A percentile compares a stretch with the other conserved stretches of the same genome.
These are phyloP conservation scores for Argyrosomus japonicus DNA, from an alignment of 2,113 vertebrate species.

Conservation along the genomic window DNA sequence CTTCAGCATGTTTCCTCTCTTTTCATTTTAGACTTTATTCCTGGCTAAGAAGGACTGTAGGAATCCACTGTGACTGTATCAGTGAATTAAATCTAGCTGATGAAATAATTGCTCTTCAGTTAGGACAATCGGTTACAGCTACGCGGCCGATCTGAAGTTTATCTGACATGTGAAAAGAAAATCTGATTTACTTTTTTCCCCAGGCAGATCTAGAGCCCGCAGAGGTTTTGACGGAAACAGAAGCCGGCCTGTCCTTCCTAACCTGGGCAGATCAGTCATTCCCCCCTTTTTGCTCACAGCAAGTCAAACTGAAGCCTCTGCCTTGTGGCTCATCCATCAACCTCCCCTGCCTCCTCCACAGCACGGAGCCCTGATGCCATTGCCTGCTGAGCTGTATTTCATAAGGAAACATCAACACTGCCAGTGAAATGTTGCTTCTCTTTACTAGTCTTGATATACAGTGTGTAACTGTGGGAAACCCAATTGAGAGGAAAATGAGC, in stretches of 20 bases:
- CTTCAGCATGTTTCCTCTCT: conserved; percentile 5
- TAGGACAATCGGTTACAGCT: not conserved
- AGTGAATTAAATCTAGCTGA: not conserved
- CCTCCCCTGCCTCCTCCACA: conserved; percentile 34
- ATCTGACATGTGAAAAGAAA: conserved; percentile 5
- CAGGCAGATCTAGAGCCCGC: conserved; percentile 5
- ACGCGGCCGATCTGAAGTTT: not conserved
- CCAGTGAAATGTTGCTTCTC: conserved; percentile 38
- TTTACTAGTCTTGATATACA: conserved; percentile 29
- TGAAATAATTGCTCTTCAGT: not conserved
- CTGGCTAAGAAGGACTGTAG: not conserved
- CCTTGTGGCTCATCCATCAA: conserved; percentile 55
- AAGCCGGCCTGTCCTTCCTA: conserved; percentile 45
- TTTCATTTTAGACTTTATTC: conserved; percentile 16
- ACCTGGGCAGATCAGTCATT: conserved; percentile 44
- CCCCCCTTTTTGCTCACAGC: conserved; percentile 5
- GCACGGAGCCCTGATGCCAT: conserved; percentile 44
- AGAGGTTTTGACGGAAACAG: conserved; percentile 56
- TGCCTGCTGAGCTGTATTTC: conserved; percentile 58
- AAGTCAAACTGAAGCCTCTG: conserved; percentile 44
- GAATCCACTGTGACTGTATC: not conserved
- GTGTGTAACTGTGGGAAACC: conserved; percentile 31
- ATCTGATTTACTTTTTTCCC: conserved; percentile 18
- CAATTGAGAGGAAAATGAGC: conserved; percentile 31
- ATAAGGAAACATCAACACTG: conserved; percentile 59